Percentiles rank a stretch among this genome's conserved stretches.
These are phyloP conservation scores for Myotis yumanensis DNA, from an alignment of 2,113 vertebrate genomes.

Conservation along the genomic window DNA sequence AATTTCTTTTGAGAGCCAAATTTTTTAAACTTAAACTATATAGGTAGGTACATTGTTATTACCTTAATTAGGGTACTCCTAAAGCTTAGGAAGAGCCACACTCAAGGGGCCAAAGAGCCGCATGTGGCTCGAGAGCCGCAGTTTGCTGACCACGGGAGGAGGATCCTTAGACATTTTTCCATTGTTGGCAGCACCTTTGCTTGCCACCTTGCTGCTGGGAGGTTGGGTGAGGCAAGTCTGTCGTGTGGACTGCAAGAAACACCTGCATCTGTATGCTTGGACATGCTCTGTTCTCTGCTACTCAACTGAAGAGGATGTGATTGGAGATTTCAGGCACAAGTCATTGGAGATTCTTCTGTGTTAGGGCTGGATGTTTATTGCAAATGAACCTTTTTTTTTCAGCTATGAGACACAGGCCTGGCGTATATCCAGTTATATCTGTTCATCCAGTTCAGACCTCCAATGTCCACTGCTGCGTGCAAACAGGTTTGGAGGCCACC, in stretches of 20 bases:
- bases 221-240: not conserved
- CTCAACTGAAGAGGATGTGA: not conserved
- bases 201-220: not conserved
- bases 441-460: not conserved
- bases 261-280: not conserved
- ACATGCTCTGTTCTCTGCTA: not conserved
- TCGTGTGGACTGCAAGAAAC: not conserved
- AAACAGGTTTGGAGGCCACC: not conserved
- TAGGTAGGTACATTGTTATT: too few species aligned
- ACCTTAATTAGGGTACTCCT: too few species aligned
- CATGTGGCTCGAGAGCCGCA: too few species aligned
- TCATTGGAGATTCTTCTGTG: not conserved
- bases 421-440: too few species aligned
- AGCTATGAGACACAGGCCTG: not conserved
- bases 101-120: too few species aligned
- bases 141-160: too few species aligned
- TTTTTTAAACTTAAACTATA: too few species aligned
- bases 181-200: not conserved
- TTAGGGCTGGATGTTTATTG: not conserved
- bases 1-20: too few species aligned
- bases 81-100: too few species aligned
- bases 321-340: not conserved
- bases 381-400: not conserved
- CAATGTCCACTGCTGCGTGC: not conserved
- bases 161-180: not conserved